Conservation (phyloP, 2,113 vertebrate genomes). For the Zapus hudsonius region DNA sequence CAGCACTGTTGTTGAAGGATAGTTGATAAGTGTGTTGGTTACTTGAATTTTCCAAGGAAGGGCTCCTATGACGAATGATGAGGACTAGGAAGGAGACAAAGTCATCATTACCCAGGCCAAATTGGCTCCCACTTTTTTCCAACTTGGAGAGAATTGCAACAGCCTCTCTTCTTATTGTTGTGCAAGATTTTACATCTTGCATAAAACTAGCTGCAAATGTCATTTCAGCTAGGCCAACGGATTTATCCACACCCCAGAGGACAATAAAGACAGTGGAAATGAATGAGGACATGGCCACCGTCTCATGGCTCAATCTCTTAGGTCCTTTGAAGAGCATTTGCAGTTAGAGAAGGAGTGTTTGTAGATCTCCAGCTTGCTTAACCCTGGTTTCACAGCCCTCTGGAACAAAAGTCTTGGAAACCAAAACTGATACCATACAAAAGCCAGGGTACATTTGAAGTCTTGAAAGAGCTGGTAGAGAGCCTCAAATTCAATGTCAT, state of each 20-base stretch:
- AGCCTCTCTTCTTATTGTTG: constrained; percentile 21
- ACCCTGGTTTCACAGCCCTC: constrained; percentile 19
- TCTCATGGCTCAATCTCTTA: background rate
- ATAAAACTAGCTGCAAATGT: constrained; percentile 63
- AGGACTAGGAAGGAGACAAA: background rate
- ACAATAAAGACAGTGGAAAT: constrained; percentile 9
- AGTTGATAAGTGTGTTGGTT: constrained; percentile 45
- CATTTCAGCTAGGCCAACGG: background rate
- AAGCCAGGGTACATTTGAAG: background rate
- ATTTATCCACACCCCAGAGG: constrained; percentile 52
- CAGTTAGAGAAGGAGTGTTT: background rate
- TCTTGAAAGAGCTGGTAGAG: background rate
- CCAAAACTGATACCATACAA: background rate
- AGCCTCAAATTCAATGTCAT: constrained; percentile 4
- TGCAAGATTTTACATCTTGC: constrained; percentile 57
- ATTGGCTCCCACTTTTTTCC: background rate
- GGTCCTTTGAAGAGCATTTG: constrained; percentile 28
- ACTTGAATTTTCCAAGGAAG: constrained; percentile 48
- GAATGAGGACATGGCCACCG: background rate
- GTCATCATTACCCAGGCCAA: background rate
- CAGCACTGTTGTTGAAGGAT: background rate
- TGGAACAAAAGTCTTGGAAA: constrained; percentile 47
- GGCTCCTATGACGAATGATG: background rate
- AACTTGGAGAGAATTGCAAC: constrained; percentile 46
- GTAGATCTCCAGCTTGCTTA: constrained; percentile 25